Conservation (phyloP, 2,113 vertebrate species). For the Bombycilla garrulus region DNA sequence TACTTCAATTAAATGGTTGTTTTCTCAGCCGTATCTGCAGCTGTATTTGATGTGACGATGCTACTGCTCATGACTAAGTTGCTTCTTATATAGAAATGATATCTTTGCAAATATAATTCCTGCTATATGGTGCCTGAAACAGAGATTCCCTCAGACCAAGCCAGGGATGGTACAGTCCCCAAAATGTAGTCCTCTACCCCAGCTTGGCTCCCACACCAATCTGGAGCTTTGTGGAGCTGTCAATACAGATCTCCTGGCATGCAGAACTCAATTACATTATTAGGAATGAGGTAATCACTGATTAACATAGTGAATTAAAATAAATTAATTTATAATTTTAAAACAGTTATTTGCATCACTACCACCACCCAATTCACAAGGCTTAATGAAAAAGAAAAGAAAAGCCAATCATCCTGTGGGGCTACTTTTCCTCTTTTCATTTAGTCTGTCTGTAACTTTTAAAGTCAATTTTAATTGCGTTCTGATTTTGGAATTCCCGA, state of each 20-base stretch:
- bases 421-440: background rate
- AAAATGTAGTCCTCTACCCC: background rate
- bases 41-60: background rate
- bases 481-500: background rate
- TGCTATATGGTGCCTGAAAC: background rate
- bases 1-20: background rate
- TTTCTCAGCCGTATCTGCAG: background rate
- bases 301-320: background rate
- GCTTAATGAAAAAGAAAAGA: background rate
- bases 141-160: background rate
- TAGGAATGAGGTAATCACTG: background rate
- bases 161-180: background rate
- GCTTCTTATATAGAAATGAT: slow-evolving; percentile 1
- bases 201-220: fast-evolving
- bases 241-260: background rate
- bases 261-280: background rate
- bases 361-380: background rate
- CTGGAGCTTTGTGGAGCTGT: background rate
- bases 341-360: background rate
- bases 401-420: background rate
- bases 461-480: background rate
- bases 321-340: background rate
- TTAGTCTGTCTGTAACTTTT: background rate
- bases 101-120: background rate
- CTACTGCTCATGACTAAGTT: background rate